phyloP scores from a whole-genome alignment of 1,140 invertebrate species.

The Meloidogyne floridensis region DNA sequence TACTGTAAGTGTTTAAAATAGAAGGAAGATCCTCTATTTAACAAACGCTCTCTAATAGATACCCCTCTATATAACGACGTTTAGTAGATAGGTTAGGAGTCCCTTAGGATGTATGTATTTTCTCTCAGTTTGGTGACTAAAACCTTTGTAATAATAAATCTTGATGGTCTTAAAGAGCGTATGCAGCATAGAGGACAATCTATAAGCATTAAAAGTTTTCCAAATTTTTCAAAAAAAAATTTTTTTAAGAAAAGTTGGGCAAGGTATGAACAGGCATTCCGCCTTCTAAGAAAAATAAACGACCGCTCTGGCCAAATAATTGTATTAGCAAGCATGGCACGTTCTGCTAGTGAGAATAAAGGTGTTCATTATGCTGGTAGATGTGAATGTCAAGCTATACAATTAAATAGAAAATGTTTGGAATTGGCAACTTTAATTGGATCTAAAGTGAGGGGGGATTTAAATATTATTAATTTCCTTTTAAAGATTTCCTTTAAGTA shows the following conservation, averaged over 20 bases:
- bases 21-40: not conserved
- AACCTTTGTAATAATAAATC: no score
- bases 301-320: slow-evolving; percentile 65
- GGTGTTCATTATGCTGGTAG: slow-evolving; percentile 62
- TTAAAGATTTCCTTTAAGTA: no score
- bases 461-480: no score
- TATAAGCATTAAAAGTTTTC: no score
- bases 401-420: slow-evolving; percentile 64
- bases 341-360: slow-evolving; percentile 61
- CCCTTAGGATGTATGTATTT: no score
- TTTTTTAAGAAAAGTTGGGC: slow-evolving; percentile 64
- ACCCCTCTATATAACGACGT: no score
- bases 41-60: not conserved
- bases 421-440: slow-evolving; percentile 63
- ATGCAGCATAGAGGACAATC: no score
- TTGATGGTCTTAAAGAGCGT: no score
- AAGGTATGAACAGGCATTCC: slow-evolving; percentile 65
- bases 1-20: slow-evolving; percentile 42
- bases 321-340: slow-evolving; percentile 60
- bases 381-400: slow-evolving; percentile 63
- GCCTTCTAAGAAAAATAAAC: slow-evolving; percentile 59
- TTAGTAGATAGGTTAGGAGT: no score
- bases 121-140: no score
- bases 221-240: not conserved
- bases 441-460: slow-evolving; percentile 48